Evolutionary conservation across 2,888 invertebrate species (phyloP).

Genomic region (Caenorhabditis sp.): DNA sequence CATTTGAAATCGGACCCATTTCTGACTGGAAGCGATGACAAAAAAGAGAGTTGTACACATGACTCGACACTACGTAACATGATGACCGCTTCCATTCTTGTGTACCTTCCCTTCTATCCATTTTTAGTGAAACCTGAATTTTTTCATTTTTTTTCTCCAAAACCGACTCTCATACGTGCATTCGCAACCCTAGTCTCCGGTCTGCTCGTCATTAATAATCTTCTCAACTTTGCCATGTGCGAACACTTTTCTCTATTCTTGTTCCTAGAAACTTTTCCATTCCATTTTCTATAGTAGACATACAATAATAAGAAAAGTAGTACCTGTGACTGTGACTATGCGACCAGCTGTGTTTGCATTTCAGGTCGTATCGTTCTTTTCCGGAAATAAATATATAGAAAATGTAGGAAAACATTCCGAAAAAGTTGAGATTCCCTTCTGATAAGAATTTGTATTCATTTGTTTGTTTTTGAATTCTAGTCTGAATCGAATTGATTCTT

Average conservation of each 20-base stretch:
- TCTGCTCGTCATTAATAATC: constrained; percentile 3
- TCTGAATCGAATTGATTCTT: background rate
- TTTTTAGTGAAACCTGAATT: constrained; percentile 6
- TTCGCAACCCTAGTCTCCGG: background rate
- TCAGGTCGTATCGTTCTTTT: constrained; percentile 1
- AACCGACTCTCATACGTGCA: background rate
- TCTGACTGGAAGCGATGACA: constrained; percentile 4
- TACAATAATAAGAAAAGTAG: no score
- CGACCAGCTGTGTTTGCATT: background rate
- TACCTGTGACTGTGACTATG: no score
- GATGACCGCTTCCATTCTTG: constrained; percentile 16
- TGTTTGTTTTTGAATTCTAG: background rate
- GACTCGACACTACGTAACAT: constrained; percentile 38
- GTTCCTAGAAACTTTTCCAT: background rate
- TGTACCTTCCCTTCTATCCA: constrained; percentile 11
- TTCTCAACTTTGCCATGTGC: constrained; percentile 1
- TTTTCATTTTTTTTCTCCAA: background rate
- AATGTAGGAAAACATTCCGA: background rate
- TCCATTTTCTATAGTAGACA: no score
- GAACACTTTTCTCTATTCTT: background rate
- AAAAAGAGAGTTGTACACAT: constrained; percentile 26
- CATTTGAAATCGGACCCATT: constrained; percentile 6
- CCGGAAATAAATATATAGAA: background rate
- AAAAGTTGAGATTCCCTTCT: background rate
- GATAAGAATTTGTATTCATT: background rate